Base-by-base conservation (phyloP, 2,113 vertebrate species). In the Malurus melanocephalus region DNA sequence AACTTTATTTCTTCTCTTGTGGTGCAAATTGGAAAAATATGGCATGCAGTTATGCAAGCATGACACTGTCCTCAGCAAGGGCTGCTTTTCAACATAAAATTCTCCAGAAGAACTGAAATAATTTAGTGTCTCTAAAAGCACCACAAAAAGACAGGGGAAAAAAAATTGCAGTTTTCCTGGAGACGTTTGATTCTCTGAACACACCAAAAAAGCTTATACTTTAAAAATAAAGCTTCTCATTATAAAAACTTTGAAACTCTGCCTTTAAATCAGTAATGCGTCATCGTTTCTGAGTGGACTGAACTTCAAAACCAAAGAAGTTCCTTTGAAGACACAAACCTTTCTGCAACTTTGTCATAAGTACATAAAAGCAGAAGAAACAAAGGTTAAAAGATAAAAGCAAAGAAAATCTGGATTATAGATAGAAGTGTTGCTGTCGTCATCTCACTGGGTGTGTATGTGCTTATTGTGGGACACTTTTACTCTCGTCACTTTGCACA, bases 11-110 rank as follows among this genome's bases (percentile, higher is more conserved):
- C 53, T 84, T 88, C 74, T 90, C 55, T 85, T 74, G 38, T 33
- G 66, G 61, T 87, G 48, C 43, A 85, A 90, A 93, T 66, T 85
- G 64, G 67, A 90, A 92, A 93, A 92, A 89, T 69, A 92, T 3
- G 23, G 62, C 62, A 48, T 27, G 40, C 59, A 66, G 40, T 86
- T 80, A 84, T 72, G 48, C 43, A 85, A 87, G 27, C 22, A 28
- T 49, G 60, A 68, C 32, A 17, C 24, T 65, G 49, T 46, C 64
- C 52, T 80, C 68, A 71, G 82, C 18, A 55, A 80, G 62, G n/a
- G 21, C 27, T 43, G 22, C n/a, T 85, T 92, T 92, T 87, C 71
- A 68, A 62, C 68, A 51, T 53, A 21, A 86, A 92, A 45, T 81
- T 46, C 26, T 79, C 23, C 62, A 73, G 86, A 69, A 71, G 45